These are phyloP conservation scores for Mionectes olivaceus DNA, from an alignment of 2,797 vertebrate species.

Conservation along the genomic window DNA sequence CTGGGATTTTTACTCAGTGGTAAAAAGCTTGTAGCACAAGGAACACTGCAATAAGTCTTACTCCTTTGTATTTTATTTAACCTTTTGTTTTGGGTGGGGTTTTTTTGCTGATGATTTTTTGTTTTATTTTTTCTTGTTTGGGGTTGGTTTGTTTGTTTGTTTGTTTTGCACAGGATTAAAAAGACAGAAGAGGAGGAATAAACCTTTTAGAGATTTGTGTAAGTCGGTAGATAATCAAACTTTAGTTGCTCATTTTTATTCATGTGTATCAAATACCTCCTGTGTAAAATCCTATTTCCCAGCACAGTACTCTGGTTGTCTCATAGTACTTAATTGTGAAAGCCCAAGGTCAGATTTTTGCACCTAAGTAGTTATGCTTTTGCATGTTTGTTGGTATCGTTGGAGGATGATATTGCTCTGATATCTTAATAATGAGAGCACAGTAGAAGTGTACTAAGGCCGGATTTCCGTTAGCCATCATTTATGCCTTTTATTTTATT, in stretches of 20 bases:
- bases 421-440: conserved; percentile 14
- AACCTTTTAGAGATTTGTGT: not conserved
- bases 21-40: not conserved
- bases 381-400: conserved; percentile 6
- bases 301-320: conserved; percentile 1
- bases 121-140: not conserved
- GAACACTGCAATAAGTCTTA: not conserved
- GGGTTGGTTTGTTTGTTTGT: not conserved
- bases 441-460: not conserved
- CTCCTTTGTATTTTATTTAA: not conserved
- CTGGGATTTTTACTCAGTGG: not conserved
- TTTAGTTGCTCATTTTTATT: conserved; percentile 27
- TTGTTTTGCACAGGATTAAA: not conserved
- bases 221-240: not conserved
- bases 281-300: conserved; percentile 35
- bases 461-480: not conserved
- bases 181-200: not conserved
- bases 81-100: not conserved
- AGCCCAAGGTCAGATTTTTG: conserved; percentile 42
- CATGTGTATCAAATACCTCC: conserved; percentile 15
- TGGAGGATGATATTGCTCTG: not conserved
- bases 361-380: not conserved
- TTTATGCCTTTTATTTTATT: not conserved
- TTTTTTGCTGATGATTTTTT: not conserved
- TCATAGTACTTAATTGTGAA: conserved; percentile 6